phyloP scores from a whole-genome alignment of 2,797 vertebrate species.

The Lutjanus campechanus region DNA sequence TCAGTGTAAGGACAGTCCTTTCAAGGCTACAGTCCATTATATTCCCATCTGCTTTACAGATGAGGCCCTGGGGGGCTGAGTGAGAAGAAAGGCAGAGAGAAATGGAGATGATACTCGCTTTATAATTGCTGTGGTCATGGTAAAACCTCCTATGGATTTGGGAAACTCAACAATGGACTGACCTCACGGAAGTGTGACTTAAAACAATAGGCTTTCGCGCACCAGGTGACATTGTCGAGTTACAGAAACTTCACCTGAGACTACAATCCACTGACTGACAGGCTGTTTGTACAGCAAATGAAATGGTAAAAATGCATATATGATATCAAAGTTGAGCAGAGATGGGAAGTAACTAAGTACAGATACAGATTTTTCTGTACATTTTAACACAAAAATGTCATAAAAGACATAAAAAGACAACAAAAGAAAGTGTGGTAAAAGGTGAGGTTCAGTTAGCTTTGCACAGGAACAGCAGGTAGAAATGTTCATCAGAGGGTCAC shows the following conservation, averaged over 20 bases:
- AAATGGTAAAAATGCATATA: no score
- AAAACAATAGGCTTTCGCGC: background rate
- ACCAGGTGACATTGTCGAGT: background rate
- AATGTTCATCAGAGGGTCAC: no score
- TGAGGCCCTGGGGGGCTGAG: slow-evolving; percentile 58
- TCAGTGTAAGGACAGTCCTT: slow-evolving; percentile 28
- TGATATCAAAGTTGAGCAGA: no score
- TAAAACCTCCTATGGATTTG: background rate
- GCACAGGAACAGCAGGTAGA: no score
- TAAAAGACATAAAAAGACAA: no score
- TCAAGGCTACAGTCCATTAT: slow-evolving; percentile 41
- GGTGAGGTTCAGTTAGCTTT: no score
- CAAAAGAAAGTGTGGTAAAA: no score
- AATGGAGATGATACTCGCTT: slow-evolving; percentile 39
- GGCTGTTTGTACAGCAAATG: slow-evolving; percentile 9
- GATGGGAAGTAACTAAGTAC: no score
- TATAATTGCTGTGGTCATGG: slow-evolving; percentile 4
- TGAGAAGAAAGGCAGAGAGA: slow-evolving; percentile 25
- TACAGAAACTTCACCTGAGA: slow-evolving; percentile 4
- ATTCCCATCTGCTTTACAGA: slow-evolving; percentile 76
- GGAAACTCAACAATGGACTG: slow-evolving; percentile 11
- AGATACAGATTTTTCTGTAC: no score
- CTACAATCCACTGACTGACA: background rate
- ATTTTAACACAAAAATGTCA: no score
- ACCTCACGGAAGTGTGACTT: background rate